These are phyloP conservation scores for Heteromurus nitidus DNA, from an alignment of 2,888 invertebrate genomes.

Conservation along the genomic window DNA sequence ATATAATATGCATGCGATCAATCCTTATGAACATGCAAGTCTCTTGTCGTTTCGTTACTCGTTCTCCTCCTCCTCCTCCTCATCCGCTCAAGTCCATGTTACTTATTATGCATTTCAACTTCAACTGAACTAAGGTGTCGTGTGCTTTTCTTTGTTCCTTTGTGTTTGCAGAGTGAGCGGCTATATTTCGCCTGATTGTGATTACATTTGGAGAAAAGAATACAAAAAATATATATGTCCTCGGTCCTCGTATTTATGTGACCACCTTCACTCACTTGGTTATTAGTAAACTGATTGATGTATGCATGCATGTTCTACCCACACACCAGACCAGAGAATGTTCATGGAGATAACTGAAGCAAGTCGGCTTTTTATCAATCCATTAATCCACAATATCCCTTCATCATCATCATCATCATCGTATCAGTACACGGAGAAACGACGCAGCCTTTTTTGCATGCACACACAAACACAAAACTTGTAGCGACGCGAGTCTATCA, in stretches of 20 bases:
- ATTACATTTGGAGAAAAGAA: neutral
- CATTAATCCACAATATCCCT: constrained; percentile 36
- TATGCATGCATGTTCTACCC: neutral
- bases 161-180: too few species aligned
- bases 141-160: neutral
- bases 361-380: constrained; percentile 23
- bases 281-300: constrained; percentile 12
- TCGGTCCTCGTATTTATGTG: neutral
- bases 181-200: neutral
- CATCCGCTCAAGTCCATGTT: neutral
- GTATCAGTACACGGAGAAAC: neutral
- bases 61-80: too few species aligned
- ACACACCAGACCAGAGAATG: too few species aligned
- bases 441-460: neutral
- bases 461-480: too few species aligned
- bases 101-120: too few species aligned
- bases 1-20: neutral
- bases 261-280: neutral
- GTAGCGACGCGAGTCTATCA: neutral
- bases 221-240: neutral
- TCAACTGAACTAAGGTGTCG: too few species aligned
- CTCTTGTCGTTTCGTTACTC: too few species aligned
- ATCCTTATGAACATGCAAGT: neutral
- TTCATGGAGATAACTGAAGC: neutral
- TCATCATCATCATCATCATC: neutral